Base-by-base conservation (phyloP, 2,113 vertebrate species). In the Mesitornis unicolor region DNA sequence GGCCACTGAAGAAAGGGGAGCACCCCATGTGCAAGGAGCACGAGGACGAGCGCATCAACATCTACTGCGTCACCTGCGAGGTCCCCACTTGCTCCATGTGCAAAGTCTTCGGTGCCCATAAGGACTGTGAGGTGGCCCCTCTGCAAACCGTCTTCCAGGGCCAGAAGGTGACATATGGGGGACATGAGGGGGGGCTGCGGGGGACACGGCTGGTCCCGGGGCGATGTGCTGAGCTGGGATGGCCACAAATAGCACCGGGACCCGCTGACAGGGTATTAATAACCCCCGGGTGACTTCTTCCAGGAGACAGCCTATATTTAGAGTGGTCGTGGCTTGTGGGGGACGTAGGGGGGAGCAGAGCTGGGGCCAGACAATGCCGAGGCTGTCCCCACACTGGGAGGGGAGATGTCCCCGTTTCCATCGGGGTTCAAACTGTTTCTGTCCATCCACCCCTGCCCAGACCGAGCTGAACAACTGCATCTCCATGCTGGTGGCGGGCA, bases 21-120 rank as follows among this genome's bases (percentile, higher is more conserved):
- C 98, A 99, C 77, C 99, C 98, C 12, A 98, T 99, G 98, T 99
- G 99, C 97, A 98, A 99, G 65, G 99, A 99, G 51, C 99, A 99
- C 0, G 99, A 99, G 90, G 99, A 99, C 0, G 99, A 99, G 98
- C 98, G 97, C 40, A 99, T 99, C 98, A 99, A 99, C 98, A 99
- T 99, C 97, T 99, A 99, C 82, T 99, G 99, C 9, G 65, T 99
- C 87, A 99, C 98, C 75, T 99, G 99, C 12, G 99, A 99, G 96
- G 88, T 97, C 31, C 99, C 99, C 91, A 99, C 99, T 6, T 99
- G 99, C 96, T 99, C 99, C 87, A 98, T 99, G 99, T 99, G 99
- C 98, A 99, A 99, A 96, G 99, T 99, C 73, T 99, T 99, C 4
- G 99, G 99, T 21, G 98, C 98, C 79, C 99, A 99, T 97, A 99